Conservation (phyloP, 2,797 vertebrate species). For the Hirundo rustica region DNA sequence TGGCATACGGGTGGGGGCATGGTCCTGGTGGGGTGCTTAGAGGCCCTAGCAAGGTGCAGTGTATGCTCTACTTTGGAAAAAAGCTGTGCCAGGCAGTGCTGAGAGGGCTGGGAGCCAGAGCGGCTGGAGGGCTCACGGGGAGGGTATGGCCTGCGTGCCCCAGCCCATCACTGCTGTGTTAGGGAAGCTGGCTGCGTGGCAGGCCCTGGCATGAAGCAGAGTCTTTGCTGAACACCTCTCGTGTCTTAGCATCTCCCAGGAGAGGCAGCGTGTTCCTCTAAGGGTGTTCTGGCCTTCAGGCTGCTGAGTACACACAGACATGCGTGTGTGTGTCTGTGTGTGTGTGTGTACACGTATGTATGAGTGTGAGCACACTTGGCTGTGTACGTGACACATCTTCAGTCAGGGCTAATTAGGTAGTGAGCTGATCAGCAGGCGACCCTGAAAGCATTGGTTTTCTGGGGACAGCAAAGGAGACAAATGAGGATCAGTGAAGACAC, state of each 20-base stretch:
- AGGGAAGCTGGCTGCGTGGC: background rate
- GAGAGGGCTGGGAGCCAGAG: constrained; percentile 9
- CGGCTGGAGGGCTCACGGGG: background rate
- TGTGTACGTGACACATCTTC: background rate
- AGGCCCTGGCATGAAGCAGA: constrained; percentile 47
- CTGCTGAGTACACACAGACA: background rate
- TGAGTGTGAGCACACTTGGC: background rate
- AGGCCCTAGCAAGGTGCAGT: background rate
- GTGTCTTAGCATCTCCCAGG: background rate
- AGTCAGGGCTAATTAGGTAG: background rate
- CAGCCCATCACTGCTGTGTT: constrained; percentile 4
- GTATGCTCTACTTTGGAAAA: background rate
- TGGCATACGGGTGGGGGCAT: accelerated
- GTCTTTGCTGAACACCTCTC: background rate
- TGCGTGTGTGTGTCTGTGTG: background rate
- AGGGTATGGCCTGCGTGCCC: constrained; percentile 2
- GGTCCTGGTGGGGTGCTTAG: background rate
- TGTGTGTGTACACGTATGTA: background rate
- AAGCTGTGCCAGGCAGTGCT: background rate
- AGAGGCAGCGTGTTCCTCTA: background rate
- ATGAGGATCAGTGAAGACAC: background rate
- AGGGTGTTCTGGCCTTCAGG: background rate
- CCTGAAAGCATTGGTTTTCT: background rate
- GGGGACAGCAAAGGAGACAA: background rate
- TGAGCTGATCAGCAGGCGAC: background rate